Evolutionary conservation across 2,113 vertebrate species (phyloP), one percentile per base, ranked within the genome.

Genomic region (Grammomys dolichurus): DNA sequence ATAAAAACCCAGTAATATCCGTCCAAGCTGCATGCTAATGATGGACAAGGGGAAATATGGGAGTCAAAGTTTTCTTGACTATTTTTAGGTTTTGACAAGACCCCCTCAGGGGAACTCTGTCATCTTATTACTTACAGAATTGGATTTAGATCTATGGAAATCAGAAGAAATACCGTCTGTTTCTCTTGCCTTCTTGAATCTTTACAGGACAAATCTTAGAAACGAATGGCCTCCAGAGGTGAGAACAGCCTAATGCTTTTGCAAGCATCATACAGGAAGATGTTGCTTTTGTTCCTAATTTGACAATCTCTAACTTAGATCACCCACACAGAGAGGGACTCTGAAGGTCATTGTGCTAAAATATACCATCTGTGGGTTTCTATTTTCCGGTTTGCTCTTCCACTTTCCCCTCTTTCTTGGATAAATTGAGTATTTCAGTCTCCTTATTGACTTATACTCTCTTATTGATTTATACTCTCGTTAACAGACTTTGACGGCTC

Each of bases 21-120:
- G 97, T 97, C 96, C 82, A 96, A 98, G 97, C 98, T 98, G 94
- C 96, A 97, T 98, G 91, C 92, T 98, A 97, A 96, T 97, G 95
- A 95, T 92, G 88, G 95, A 97, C 97, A 97, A 97, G 94, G 92
- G 97, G 95, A 98, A 98, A 90, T 95, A 95, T 97, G 86, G 96
- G 89, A 98, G 96, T 97, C 94, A 97, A 98, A 98, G 90, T 94
- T 97, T 98, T 97, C 58, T 96, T 95, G 97, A 96, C 96, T 95
- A 89, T n/a, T 96, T 97, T 98, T 98, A 94, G 88, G 97, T 97
- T 98, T 96, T 98, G 95, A 98, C 94, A 98, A 97, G 92, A 97
- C 69, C 5, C 13, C 97, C 97, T 98, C 87, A 96, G 97, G 97
- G 96, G 94, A 96, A 96, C 63, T 95, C 96, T 98, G 94, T 97